phyloP scores from a whole-genome alignment of 2,797 vertebrate species.

The Poeciliopsis paucimaculata region DNA sequence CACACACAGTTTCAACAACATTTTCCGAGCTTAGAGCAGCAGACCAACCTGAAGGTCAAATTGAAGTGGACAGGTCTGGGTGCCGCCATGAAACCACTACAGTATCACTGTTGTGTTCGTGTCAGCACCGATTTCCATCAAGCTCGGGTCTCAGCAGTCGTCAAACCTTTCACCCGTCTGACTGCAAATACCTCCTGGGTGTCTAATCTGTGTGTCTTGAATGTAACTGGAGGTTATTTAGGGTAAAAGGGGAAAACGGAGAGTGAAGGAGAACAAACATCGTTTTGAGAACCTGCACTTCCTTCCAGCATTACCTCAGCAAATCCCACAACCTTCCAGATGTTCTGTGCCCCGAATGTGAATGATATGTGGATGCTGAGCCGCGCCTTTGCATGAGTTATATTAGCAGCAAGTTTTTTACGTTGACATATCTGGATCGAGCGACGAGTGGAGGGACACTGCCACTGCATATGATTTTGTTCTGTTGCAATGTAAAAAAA shows the following conservation, averaged over 20 bases:
- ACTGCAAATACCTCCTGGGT: conserved; percentile 11
- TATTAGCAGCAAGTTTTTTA: conserved; percentile 61
- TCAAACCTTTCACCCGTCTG: conserved; percentile 17
- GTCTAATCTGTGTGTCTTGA: conserved; percentile 4
- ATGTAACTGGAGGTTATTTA: conserved; percentile 24
- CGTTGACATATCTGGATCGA: conserved; percentile 61
- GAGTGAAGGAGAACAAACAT: conserved; percentile 28
- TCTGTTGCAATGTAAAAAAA: conserved; percentile 34
- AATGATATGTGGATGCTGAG: conserved; percentile 59
- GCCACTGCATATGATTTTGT: conserved; percentile 72
- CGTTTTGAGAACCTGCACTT: conserved; percentile 10
- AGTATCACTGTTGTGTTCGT: conserved; percentile 36
- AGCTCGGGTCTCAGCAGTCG: background rate
- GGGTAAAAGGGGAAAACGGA: conserved; percentile 38
- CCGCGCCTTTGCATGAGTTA: conserved; percentile 66
- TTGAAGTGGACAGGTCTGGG: conserved; percentile 39
- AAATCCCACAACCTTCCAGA: conserved; percentile 62
- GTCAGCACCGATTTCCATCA: conserved; percentile 44
- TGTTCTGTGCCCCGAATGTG: conserved; percentile 66
- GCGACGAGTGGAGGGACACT: conserved; percentile 16
- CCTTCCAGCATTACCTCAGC: conserved; percentile 67
- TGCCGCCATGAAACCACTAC: conserved; percentile 44
- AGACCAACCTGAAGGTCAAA: conserved; percentile 48
- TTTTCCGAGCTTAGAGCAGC: conserved; percentile 29
- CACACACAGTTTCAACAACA: conserved; percentile 33